Conservation (phyloP, 2,888 invertebrate species). For the Spodoptera exigua region DNA sequence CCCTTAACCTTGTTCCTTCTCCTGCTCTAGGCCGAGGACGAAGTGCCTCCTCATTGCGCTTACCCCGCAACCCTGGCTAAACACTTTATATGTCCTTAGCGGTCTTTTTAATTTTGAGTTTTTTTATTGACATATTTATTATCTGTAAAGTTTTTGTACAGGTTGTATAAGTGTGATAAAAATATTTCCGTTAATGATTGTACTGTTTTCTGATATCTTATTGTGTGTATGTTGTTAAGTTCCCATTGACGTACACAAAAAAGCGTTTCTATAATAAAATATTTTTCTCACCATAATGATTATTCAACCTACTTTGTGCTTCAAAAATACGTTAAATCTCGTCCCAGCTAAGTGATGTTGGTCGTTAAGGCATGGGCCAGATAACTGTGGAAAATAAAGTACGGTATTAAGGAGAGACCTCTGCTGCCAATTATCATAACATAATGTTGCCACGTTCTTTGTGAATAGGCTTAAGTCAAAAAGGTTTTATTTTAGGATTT, state of each 20-base stretch:
- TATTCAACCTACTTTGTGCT: constrained; percentile 32
- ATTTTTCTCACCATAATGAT: constrained; percentile 37
- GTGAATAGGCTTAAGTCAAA: constrained; percentile 7
- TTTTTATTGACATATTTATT: too few species aligned
- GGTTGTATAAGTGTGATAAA: too few species aligned
- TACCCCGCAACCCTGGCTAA: too few species aligned
- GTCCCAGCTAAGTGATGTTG: constrained; percentile 54
- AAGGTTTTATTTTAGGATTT: too few species aligned
- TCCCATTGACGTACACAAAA: constrained; percentile 20
- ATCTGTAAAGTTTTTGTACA: too few species aligned
- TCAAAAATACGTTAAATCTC: constrained; percentile 45
- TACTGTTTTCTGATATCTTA: not conserved
- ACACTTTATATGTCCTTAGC: too few species aligned
- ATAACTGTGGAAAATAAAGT: constrained; percentile 52
- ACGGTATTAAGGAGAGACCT: constrained; percentile 28
- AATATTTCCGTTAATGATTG: too few species aligned
- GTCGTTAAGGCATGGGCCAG: constrained; percentile 52
- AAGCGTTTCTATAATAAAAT: constrained; percentile 25
- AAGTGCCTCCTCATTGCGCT: too few species aligned
- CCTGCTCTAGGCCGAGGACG: too few species aligned
- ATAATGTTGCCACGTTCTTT: constrained; percentile 20
- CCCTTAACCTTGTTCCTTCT: too few species aligned
- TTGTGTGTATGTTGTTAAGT: constrained; percentile 1
- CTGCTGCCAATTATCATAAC: constrained; percentile 49
- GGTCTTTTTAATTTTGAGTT: too few species aligned